Base-by-base conservation (phyloP, 2,113 vertebrate genomes). In the Thalassoma bifasciatum region DNA sequence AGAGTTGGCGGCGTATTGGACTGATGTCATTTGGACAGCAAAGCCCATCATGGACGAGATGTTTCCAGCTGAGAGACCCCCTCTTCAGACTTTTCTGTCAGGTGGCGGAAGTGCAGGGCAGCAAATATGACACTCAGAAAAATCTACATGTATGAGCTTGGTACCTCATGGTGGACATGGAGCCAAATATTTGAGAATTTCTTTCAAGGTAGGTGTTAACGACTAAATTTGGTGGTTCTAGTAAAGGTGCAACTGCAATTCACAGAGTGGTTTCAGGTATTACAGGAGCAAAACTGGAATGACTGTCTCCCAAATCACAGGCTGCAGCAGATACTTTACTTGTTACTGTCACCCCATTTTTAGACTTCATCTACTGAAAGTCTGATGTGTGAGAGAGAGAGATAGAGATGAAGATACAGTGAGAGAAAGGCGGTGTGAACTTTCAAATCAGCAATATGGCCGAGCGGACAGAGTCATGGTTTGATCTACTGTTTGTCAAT, bases 21-120 rank as follows among this genome's bases (percentile, higher is more conserved):
- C 40, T 50, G 79, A 64, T 81, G 86, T 82, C 69, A 47, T 72
- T 62, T 68, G 61, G 68, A 87, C 76, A 72, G 71, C 26, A 12
- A 0, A 0, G 66, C 17, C 75, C 72, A 23, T 72, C 72, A 76
- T 38, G 50, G 19, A 19, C 14, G 19, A 42, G 24, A 46, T 58
- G 14, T 81, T 51, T 79, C 40, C 23, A 44, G 69, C 42, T 66
- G 68, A 66, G 62, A 62, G 46, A 65, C 40, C 11, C 60, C 71
- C 12, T 75, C 50, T 54, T 58, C 44, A 6, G 64, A 58, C 34
- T 40, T 36, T 14, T 13, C n/a, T 34, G 49, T 30, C 40, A 52
- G 46, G 26, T 4, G 0, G 3, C 0, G 6, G 30, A 10, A 8
- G 26, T 11, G 11, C 9, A 1, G 17, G 44, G 16, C 5, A 54